Conservation (phyloP, 2,888 invertebrate species). For the Corbicula japonica region DNA sequence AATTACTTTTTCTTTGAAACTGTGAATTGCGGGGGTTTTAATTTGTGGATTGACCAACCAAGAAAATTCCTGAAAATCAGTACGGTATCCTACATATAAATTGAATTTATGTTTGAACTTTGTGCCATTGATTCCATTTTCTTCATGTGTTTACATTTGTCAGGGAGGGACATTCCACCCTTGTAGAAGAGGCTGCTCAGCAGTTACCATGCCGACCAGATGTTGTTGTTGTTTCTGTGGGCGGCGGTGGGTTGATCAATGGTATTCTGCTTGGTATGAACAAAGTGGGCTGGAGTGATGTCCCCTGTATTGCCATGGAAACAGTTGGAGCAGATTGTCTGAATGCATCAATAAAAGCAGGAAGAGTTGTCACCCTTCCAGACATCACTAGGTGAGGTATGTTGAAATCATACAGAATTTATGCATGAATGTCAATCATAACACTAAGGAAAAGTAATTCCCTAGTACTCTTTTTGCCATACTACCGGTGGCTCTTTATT, state of each 20-base stretch:
- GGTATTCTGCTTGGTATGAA: slow-evolving; percentile 85
- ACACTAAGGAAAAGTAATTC: too few species aligned
- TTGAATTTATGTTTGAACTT: too few species aligned
- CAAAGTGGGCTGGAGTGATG: slow-evolving; percentile 85
- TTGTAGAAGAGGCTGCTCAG: slow-evolving; percentile 86
- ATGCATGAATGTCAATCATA: too few species aligned
- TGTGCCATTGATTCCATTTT: too few species aligned
- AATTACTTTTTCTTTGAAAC: too few species aligned
- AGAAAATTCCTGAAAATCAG: too few species aligned
- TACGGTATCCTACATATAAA: too few species aligned
- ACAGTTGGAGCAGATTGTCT: slow-evolving; percentile 87
- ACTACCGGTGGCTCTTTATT: too few species aligned
- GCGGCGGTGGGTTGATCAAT: slow-evolving; percentile 87
- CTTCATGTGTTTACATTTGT: too few species aligned
- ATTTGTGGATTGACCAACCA: too few species aligned
- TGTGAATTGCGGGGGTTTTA: too few species aligned
- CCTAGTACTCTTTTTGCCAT: too few species aligned
- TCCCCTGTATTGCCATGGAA: slow-evolving; percentile 88
- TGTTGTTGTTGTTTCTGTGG: slow-evolving; percentile 87
- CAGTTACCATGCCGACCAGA: slow-evolving; percentile 86
- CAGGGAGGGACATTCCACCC: slow-evolving; percentile 87
- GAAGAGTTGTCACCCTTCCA: slow-evolving; percentile 85
- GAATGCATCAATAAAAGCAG: slow-evolving; percentile 86
- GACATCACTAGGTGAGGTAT: slow-evolving; percentile 85
- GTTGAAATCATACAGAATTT: not conserved